Base-by-base conservation (phyloP, 2,888 invertebrate genomes). In the Drosophila prolongata region DNA sequence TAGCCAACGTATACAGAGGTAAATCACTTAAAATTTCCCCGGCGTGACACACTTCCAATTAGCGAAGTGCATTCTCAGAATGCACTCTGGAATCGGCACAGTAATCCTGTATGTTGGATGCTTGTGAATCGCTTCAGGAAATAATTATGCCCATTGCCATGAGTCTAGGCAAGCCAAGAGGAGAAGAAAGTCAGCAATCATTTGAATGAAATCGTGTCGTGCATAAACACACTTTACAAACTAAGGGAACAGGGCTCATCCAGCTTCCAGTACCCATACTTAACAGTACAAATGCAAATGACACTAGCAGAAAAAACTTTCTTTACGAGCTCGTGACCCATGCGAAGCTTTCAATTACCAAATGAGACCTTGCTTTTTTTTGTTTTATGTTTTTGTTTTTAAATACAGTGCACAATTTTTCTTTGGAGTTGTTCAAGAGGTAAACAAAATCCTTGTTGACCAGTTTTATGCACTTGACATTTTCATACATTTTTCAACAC, bases 31-130 rank as follows among this genome's bases (percentile, higher is more conserved):
- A 3, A 13, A 16, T 49, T 49, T 49, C 8, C n/a, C 34, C 16
- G 11, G 3, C 6, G 34, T 11, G n/a, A 2, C 13, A 6, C 49
- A 34, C 34, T 16, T 34, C 1, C 34, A 49, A 35, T 35, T 19
- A 49, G 35, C 13, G 13, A 49, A 35, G 34, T 49, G 35, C 49
- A 13, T 34, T 13, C 3, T 13, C 3, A 1, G 11, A 16, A 16
- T 16, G 34, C 14, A 30, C 30, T 34, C 34, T 16, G 16, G 6
- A 49, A 34, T 34, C 16, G 35, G 13, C 35, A 13, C 10, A 16
- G 16, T 35, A 49, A 49, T 35, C 49, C 49, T 19, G 16, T 11
- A 16, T 49, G 49, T 34, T 49, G 49, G 34, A 34, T 49, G 49
- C 34, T 16, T 16, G 16, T 19, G 16, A 5, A 6, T 16, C 11